Base-by-base conservation (phyloP, 2,888 invertebrate species). In the Hydroisotoma schaefferi region DNA sequence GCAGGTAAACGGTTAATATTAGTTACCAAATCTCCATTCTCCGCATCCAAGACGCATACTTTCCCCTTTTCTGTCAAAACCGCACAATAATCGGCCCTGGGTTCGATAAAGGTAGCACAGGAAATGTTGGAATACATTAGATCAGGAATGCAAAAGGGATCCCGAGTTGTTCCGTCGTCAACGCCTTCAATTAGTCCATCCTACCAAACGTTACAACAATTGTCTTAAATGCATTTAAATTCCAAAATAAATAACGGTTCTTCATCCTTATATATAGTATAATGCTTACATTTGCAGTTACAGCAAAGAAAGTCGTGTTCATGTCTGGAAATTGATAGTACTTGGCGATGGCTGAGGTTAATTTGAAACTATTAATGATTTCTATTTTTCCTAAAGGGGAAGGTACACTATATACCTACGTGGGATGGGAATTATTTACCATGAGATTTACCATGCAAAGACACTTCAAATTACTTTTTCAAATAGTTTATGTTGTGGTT, bases 41-140 rank as follows among this genome's bases (percentile, higher is more conserved):
- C 52, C 2, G 62, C 46, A 3, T 67, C 65, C 28, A 68, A 57
- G 6, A 70, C 44, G 15, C 55, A 60, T 15, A 67, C 47, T 22
- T 38, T 48, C 15, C 68, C 68, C 10, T 37, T 38, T 15, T 65
- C 64, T 5, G 65, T 64, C 3, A 67, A 56, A 6, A 62, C 59
- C 6, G 65, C 68, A 38, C 67, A 49, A 48, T 64, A 67, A 2
- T 63, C 61, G 4, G 68, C 38, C 8, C 55, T 54, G 15, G 65
- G 67, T 44, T 68, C 70, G 23, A 70, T 60, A 55, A 68, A 70
- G 12, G 59, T 60, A 12, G 46, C 59, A 15, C 54, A 20, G 15
- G 48, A 5, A 22, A 68, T 61, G 23, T 67, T 43, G 5, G 61
- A 55, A 40, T 64, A 59, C 38, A 66, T 55, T n/a, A 70, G 49